Evolutionary conservation across 2,888 invertebrate genomes (phyloP).

Genomic region (Labia minor): DNA sequence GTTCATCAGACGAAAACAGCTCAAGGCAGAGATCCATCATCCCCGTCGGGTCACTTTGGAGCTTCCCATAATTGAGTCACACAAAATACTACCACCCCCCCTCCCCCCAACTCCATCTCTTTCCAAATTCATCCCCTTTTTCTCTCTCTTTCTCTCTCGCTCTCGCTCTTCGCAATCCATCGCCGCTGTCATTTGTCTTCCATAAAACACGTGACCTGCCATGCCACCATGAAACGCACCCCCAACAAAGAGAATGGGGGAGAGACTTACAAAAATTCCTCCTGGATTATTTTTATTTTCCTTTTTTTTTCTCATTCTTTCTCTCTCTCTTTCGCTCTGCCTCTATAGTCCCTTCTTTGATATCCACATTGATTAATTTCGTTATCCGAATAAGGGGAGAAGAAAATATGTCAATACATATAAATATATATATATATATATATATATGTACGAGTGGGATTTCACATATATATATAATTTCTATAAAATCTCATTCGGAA

Average conservation of each 20-base stretch:
- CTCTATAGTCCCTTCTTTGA: too few relatives aligned
- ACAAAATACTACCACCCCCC: background rate
- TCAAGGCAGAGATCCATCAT: background rate
- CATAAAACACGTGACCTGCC: slow-evolving; percentile 13
- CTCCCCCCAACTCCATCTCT: too few relatives aligned
- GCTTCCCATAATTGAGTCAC: background rate
- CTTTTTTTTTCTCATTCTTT: too few relatives aligned
- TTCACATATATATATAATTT: too few relatives aligned
- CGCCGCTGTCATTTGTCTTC: slow-evolving; percentile 8
- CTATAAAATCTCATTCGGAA: too few relatives aligned
- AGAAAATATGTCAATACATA: too few relatives aligned
- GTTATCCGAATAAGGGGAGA: too few relatives aligned
- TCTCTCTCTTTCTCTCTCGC: background rate
- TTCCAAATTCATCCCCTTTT: background rate
- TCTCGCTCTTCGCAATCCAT: slow-evolving; percentile 1
- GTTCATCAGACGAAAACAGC: background rate
- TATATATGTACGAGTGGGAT: too few relatives aligned
- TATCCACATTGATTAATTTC: too few relatives aligned
- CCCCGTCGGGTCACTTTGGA: background rate
- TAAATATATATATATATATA: too few relatives aligned
- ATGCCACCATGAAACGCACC: background rate
- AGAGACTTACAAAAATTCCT: background rate
- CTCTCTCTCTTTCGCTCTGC: too few relatives aligned
- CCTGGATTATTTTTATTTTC: too few relatives aligned
- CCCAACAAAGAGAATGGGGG: background rate